phyloP scores from a whole-genome alignment of 2,888 invertebrate genomes.

The Ichneumoninae sp. region DNA sequence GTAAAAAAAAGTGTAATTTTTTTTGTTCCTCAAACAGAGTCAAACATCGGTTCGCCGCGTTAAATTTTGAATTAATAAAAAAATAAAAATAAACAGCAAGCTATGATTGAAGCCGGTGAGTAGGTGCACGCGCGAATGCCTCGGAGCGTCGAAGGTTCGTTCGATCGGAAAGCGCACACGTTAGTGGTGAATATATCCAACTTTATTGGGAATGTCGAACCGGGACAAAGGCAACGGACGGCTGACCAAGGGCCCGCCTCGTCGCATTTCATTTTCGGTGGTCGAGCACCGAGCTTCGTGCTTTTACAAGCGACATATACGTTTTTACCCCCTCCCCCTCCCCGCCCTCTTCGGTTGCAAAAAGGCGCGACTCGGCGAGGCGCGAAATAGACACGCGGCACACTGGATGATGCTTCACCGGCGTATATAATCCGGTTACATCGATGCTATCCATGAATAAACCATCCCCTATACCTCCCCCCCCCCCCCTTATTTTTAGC shows the following conservation, averaged over 20 bases:
- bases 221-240: constrained; percentile 16
- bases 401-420: constrained; percentile 47
- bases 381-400: constrained; percentile 59
- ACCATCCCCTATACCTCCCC: constrained; percentile 62
- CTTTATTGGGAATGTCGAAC: constrained; percentile 4
- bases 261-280: constrained; percentile 54
- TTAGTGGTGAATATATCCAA: neutral
- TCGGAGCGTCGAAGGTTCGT: neutral
- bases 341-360: neutral
- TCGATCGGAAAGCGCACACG: neutral
- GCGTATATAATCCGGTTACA: constrained; percentile 64
- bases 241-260: constrained; percentile 37
- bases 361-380: constrained; percentile 51
- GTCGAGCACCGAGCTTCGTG: constrained; percentile 22
- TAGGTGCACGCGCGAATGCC: neutral
- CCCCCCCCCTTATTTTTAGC: constrained; percentile 21
- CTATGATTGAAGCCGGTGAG: neutral
- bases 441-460: constrained; percentile 66
- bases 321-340: neutral
- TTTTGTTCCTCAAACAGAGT: neutral
- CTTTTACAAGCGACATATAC: constrained; percentile 31
- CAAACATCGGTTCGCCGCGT: neutral
- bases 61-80: neutral
- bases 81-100: neutral
- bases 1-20: neutral